Evolutionary conservation across 2,113 vertebrate genomes (phyloP), one percentile per base, ranked within the genome.

Genomic region (Catagonus wagneri): DNA sequence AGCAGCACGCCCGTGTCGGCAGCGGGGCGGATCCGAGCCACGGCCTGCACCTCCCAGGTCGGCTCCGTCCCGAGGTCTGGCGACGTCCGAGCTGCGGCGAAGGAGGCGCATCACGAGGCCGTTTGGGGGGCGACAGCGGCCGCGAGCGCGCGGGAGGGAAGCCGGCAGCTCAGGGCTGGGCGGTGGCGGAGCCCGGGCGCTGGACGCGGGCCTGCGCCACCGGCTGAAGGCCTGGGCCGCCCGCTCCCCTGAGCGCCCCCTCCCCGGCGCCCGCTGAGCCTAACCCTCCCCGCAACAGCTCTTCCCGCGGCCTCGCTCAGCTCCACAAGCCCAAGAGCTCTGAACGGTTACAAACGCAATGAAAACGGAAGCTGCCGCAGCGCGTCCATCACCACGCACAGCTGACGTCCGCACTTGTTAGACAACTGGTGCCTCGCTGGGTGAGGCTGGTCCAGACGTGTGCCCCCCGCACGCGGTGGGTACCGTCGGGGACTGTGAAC

Each of bases 1-100:
- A 99, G 99, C 83, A 99, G 98, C 85, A 99, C 98, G 1, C 99
- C 99, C 0, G 99, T 98, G n/a, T 99, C 99, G 4, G 99, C 98
- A 4, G 99, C 99, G 0, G 99, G 99, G 5, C 99, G 99, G 85
- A 99, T 98, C 3, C 89, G 98, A 97, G 99, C 96, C 90, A 98
- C 98, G 39, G 99, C 78, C 50, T 99, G 98, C 88, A 99, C 97
- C 96, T 98, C 98, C 99, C 99, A 99, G 2, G 98, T 96, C 32
- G 93, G 97, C 78, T 98, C 98, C 0, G 98, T 98, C 94, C 97
- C 96, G 0, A 76, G 14, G 0, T 93, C 94, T 12, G 71, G 89
- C 39, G 97, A 95, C 7, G 91, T 95, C 50, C 97, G 95, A 32
- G 90, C 99, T 99, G 91, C 44, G 20, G 90, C 52, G 96, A 97